These are phyloP conservation scores for Montipora efflorescens DNA, from an alignment of 64 coral and sea anemone species.

Conservation along the genomic window DNA sequence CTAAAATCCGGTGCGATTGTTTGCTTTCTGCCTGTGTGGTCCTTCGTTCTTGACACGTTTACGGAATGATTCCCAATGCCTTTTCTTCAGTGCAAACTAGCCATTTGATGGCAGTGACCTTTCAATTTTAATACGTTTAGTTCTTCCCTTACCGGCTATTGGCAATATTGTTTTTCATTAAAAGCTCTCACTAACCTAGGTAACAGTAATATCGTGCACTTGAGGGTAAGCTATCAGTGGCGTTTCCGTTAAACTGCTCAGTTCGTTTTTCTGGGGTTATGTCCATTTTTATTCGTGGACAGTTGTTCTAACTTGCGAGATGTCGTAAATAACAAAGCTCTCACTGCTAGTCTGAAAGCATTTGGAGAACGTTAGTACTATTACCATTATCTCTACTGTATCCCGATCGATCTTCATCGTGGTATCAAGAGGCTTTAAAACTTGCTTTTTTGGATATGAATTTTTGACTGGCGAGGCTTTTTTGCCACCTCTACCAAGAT, in stretches of 20 bases:
- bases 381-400: neutral
- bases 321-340: too few relatives aligned
- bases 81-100: neutral
- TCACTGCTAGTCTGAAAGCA: neutral
- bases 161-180: neutral
- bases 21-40: constrained; percentile 7
- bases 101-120: neutral
- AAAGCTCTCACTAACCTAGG: too few relatives aligned
- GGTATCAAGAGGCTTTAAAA: too few relatives aligned
- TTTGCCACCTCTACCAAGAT: too few relatives aligned
- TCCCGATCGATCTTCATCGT: too few relatives aligned
- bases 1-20: neutral
- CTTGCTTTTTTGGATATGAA: too few relatives aligned
- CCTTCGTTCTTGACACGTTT: neutral
- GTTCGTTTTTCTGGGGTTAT: neutral
- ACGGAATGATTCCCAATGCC: too few relatives aligned
- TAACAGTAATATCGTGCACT: neutral
- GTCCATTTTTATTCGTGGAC: neutral
- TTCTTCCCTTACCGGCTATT: neutral
- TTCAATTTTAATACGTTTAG: neutral
- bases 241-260: neutral
- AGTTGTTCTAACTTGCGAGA: neutral
- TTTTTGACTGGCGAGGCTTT: too few relatives aligned
- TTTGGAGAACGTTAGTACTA: neutral
- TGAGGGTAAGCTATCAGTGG: neutral